phyloP scores from a whole-genome alignment of 2,888 invertebrate species.

The Drosophila longiperda region DNA sequence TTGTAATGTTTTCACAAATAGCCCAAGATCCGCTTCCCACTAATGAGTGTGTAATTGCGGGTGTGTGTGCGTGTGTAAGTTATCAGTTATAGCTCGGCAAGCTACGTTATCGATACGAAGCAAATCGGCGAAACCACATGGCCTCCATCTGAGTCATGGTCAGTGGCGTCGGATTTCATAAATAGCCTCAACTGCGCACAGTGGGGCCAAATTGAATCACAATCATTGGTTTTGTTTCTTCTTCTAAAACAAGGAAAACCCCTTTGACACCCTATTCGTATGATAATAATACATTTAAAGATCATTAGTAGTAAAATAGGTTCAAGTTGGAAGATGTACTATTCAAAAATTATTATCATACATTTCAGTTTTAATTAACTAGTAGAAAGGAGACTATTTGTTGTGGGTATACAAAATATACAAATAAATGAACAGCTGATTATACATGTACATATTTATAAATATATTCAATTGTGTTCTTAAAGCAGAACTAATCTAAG shows the following conservation, averaged over 20 bases:
- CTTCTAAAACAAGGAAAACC: background rate
- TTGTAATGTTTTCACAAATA: constrained; percentile 4
- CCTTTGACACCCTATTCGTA: background rate
- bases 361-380: background rate
- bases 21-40: constrained; percentile 44
- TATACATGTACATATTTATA: background rate
- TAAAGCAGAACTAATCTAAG: background rate
- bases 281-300: background rate
- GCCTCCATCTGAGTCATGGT: constrained; percentile 34
- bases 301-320: background rate
- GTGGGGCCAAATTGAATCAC: background rate
- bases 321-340: background rate
- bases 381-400: background rate
- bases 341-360: background rate
- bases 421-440: background rate
- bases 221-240: background rate
- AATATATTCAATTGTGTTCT: background rate
- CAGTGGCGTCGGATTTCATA: constrained; percentile 27
- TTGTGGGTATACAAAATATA: background rate
- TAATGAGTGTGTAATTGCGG: constrained; percentile 21
- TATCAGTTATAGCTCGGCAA: constrained; percentile 31
- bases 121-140: background rate
- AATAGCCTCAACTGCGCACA: constrained; percentile 13
- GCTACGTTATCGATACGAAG: constrained; percentile 1
- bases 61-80: constrained; percentile 6